Evolutionary conservation across 2,113 vertebrate genomes (phyloP), one percentile per base, ranked within the genome.

Genomic region (Larimichthys crocea): DNA sequence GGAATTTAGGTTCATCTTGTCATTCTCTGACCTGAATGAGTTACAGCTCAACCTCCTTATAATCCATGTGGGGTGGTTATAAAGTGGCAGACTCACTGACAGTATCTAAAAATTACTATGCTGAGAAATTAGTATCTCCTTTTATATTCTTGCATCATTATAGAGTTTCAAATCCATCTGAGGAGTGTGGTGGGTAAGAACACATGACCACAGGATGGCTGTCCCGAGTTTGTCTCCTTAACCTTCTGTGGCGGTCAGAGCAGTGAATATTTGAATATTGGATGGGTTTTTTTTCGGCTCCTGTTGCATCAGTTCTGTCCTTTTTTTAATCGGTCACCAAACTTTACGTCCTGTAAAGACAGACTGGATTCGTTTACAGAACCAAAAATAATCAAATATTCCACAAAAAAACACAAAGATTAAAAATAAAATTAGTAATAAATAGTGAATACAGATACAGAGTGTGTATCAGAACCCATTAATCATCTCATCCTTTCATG

Each of bases 131-230:
- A 12, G 2, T 59, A 35, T 31, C 3, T 26, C 0, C 4, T 3
- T n/a, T 50, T 20, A 5, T 46, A 3, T 19, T 62, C 14, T 2
- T 16, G 14, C 35, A 75, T 76, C 4, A 49, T 19, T 24, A 10
- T n/a, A 2, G 16, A 11, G 9, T 14, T 3, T 31, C 20, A 60
- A 50, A 63, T 61, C 19, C 2, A 8, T 49, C 1, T 35, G 31
- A 35, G 17, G 15, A 3, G 44, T 56, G 48, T 5, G 53, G 19
- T 2, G 10, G 31, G 26, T 26, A 20, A n/a, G n/a, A 60, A 5
- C 2, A 2, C n/a, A 22, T 44, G 29, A 65, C 88, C 85, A 87
- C 81, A 82, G 15, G 90, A 20, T 80, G 85, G 91, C 85, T 85
- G 79, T 55, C 42, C 79, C 61, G 88, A 84, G 62, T 56, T 72